Evolutionary conservation across 2,113 vertebrate species (phyloP), one percentile per base, ranked within the genome.

Genomic region (Bujurquina vittata): DNA sequence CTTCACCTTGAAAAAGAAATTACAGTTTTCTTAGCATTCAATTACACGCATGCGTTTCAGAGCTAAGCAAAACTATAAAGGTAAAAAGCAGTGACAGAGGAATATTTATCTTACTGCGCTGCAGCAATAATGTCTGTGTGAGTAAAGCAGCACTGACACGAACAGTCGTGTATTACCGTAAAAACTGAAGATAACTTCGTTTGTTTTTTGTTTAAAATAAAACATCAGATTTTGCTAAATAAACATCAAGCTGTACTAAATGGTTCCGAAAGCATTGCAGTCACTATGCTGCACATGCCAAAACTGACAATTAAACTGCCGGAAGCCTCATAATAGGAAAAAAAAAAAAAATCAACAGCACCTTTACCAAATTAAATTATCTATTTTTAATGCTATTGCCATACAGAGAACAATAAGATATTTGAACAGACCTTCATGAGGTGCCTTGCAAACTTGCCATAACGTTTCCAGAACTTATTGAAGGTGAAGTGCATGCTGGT

Each of bases 391-490:
- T 20, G 17, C 9, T 54, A 14, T 17, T 72, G 52, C 26, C 67
- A 54, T 5, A 54, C 22, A n/a, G 67, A 72, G 0, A 72, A 69
- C 43, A 69, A 0, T 5, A 26, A 0, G 26, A 14, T 7, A 63
- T 54, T 11, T 58, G 2, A 23, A 86, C 93, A 26, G 1, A 98
- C 94, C 95, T 98, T 98, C 98, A 99, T 99, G 75, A 99, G 96
- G 91, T 98, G 97, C n/a, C 96, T 96, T 0, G 98, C 97, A 81
- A 99, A 97, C 86, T 96, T 97, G 2, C 98, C 97, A 0, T 99
- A 99, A 74, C 97, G 97, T 17, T 97, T 97, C 98, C 97, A 99
- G 95, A 99, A 99, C 85, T 98, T 98, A 94, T 96, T 99, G 93
- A 99, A 98, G 1, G 98, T 99, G 86, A 99, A 95, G 94, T 99